phyloP scores from a whole-genome alignment of 2,797 vertebrate genomes.

The Pterois miles region DNA sequence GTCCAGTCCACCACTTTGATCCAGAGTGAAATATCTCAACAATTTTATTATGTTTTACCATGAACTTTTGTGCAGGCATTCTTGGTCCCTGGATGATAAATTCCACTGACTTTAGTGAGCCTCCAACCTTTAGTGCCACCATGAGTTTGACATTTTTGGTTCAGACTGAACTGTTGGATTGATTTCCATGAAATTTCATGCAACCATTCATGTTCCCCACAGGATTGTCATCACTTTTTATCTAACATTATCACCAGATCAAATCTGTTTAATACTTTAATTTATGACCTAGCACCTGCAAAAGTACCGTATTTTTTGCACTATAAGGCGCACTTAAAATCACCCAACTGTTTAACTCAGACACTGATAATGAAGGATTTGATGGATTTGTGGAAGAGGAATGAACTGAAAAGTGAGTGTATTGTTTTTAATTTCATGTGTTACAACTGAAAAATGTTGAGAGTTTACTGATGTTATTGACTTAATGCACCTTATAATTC shows the following conservation, averaged over 20 bases:
- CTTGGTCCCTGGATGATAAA: neutral
- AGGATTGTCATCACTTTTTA: neutral
- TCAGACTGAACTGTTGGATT: neutral
- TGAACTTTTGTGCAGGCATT: neutral
- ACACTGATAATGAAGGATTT: too few relatives aligned
- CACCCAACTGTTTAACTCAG: too few relatives aligned
- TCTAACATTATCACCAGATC: neutral
- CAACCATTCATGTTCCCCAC: neutral
- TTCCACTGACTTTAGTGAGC: neutral
- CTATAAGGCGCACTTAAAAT: too few relatives aligned
- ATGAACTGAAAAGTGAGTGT: too few relatives aligned
- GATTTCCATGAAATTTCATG: neutral
- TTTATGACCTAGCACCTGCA: neutral
- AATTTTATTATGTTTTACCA: neutral
- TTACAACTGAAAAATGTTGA: too few relatives aligned
- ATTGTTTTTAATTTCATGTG: too few relatives aligned
- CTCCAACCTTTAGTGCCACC: neutral
- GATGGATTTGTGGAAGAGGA: too few relatives aligned
- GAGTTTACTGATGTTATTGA: too few relatives aligned
- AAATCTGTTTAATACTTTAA: neutral
- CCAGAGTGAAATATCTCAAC: neutral
- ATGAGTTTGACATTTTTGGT: neutral
- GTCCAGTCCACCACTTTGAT: neutral
- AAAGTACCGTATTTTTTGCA: too few relatives aligned
- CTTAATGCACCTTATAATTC: too few relatives aligned